These are phyloP conservation scores for Discoglossus pictus DNA, from an alignment of 2,797 vertebrate species.

Conservation along the genomic window DNA sequence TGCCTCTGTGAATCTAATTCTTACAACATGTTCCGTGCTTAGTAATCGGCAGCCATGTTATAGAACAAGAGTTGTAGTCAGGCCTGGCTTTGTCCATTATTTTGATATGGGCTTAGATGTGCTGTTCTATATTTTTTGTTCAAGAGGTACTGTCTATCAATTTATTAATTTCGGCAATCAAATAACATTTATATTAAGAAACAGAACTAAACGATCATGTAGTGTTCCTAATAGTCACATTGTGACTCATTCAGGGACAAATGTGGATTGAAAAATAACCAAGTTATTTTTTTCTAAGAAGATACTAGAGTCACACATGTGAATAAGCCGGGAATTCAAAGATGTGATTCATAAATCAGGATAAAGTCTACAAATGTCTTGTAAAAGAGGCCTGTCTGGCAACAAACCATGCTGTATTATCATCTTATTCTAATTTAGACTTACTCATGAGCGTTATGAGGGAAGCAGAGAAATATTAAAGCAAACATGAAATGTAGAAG, in stretches of 20 bases:
- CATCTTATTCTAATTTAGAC: conserved; percentile 55
- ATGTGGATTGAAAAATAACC: conserved; percentile 68
- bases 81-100: too few relatives aligned
- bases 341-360: conserved; percentile 80
- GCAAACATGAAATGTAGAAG: conserved; percentile 72
- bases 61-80: background rate
- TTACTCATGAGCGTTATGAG: conserved; percentile 42
- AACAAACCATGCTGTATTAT: conserved; percentile 62
- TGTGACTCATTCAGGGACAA: conserved; percentile 71
- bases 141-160: too few relatives aligned
- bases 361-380: conserved; percentile 70
- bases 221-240: conserved; percentile 71
- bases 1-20: conserved; percentile 33
- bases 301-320: conserved; percentile 75
- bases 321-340: conserved; percentile 77
- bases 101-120: too few relatives aligned
- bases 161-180: background rate
- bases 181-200: conserved; percentile 62
- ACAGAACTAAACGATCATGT: conserved; percentile 61
- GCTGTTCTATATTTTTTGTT: too few relatives aligned
- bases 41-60: background rate
- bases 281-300: conserved; percentile 72
- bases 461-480: conserved; percentile 67
- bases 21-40: conserved; percentile 31
- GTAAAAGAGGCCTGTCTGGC: conserved; percentile 62